Base-by-base conservation (phyloP, 1,140 invertebrate genomes). In the Aphelenchoides besseyi region DNA sequence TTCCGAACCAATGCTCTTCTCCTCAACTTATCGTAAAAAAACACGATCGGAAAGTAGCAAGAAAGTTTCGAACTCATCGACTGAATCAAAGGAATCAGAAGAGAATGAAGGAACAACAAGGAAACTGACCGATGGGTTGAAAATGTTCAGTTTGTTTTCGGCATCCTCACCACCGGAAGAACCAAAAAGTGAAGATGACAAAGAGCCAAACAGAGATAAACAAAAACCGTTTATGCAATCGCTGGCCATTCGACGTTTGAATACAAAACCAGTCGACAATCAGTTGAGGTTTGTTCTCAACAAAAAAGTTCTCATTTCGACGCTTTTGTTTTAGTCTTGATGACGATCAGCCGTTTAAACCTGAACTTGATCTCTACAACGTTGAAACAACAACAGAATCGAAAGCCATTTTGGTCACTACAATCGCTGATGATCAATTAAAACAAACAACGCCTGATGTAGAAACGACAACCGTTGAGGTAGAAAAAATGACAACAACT, bases 401-500 rank as follows among this genome's bases (percentile, higher is more conserved):
- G 41, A 23, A 48, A 23, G 41, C 41, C 23, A 12, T 48, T 48
- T 23, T 23, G 12, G 12, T 23, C 41, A 48, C 41, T 48, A 12
- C 41, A 23, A 16, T 23, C 41, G 12, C 41, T 23, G 23, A 48
- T 23, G n/a, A n/a, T 48, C 41, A 23, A 48, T 48, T 26, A n/a
- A 1, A n/a, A n/a, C n/a, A n/a, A n/a, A n/a, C 59, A 16, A 61
- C n/a, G 30, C 16, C 59, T 26, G 59, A 61, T n/a, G 32, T 29
- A 76, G 1, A 48, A 23, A 23, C 23, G 41, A 48, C 41, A 23
- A 48, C 41, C 41, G 41, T 48, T 23, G 41, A 48, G 41, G n/a
- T n/a, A n/a, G n/a, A n/a, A n/a, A n/a, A n/a, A n/a, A n/a, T n/a
- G n/a, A 48, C 41, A 23, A 48, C 41, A 12, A 48, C 41, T 48